Base-by-base conservation (phyloP, 1,140 invertebrate species). In the Caenorhabditis brenneri region DNA sequence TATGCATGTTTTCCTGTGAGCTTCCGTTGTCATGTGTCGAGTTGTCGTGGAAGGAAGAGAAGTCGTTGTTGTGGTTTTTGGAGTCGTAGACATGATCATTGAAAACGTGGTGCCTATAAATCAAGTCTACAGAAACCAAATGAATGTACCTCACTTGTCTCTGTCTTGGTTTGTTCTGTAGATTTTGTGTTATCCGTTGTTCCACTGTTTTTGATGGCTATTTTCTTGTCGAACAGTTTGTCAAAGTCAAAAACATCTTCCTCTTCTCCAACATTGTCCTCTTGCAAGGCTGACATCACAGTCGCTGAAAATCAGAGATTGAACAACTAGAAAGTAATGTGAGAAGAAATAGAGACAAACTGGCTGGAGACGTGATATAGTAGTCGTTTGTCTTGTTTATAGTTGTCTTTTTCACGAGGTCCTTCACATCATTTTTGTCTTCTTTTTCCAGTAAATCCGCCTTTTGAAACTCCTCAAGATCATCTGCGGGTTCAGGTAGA, bases 311-410 rank as follows among this genome's bases (percentile, higher is more conserved):
- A 74, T 74, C 29, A 36, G 10, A 65, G 33, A 65, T 33, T 65
- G 58, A 65, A 65, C 58, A 58, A 36, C 15, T 5, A 36, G 36
- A 33, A 65, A 65, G 16, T 55, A 65, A 36, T 6, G 9, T 36
- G 7, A 15, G 31, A 65, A 65, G 9, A 65, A 74, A 58, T 5
- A 15, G 7, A 27, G 7, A 74, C 65, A n/a, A 42, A 74, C 65
- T 74, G 36, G 65, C 36, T 74, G 65, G 22, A 46, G 65, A 74
- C 65, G 65, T 74, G 36, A 74, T 74, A 74, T 74, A 74, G 36
- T 74, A 74, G 65, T 74, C 65, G 65, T 74, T 27, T 42, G 65
- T 74, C 12, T 0, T 42, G 33, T 42, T 42, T 15, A 74, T 74
- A 22, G 36, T 42, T 42, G 19, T 74, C 33, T 65, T 65, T 36